Evolutionary conservation across 2,113 vertebrate genomes (phyloP).

Genomic region (Siniperca knerii): DNA sequence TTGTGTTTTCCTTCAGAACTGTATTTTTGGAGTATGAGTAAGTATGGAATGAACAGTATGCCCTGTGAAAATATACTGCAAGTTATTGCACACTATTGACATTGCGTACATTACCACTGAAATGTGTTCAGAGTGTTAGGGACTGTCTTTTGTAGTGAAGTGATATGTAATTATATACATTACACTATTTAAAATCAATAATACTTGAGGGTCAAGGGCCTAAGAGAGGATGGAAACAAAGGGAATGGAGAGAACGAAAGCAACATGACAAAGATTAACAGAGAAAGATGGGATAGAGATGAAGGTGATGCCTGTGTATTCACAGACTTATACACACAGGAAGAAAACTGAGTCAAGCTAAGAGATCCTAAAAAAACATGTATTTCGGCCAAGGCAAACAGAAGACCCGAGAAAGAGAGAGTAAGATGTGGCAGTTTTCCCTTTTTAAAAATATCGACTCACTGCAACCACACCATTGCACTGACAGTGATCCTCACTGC

Average conservation of each 20-base stretch:
- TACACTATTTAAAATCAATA: neutral
- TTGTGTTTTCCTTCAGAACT: neutral
- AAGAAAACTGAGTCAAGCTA: constrained; percentile 54
- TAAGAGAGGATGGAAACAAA: neutral
- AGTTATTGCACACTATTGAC: neutral
- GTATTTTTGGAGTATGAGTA: neutral
- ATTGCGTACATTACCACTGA: constrained; percentile 16
- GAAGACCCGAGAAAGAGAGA: constrained; percentile 13
- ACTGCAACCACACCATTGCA: neutral
- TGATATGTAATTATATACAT: neutral
- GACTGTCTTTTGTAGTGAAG: neutral
- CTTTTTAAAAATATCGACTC: constrained; percentile 15
- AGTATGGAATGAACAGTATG: neutral
- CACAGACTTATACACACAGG: neutral
- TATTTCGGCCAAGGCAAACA: constrained; percentile 45
- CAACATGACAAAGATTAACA: neutral
- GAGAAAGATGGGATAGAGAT: neutral
- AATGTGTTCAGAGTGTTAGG: neutral
- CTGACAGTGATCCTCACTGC: neutral
- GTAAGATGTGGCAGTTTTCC: constrained; percentile 11
- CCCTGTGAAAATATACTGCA: constrained; percentile 2
- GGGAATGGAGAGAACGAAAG: neutral
- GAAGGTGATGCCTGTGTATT: neutral
- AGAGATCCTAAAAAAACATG: constrained; percentile 46
- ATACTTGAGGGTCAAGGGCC: neutral